Evolutionary conservation across 2,888 invertebrate genomes (phyloP), one percentile per base, ranked within the genome.

Genomic region (Mongoloraphidia duomilia): DNA sequence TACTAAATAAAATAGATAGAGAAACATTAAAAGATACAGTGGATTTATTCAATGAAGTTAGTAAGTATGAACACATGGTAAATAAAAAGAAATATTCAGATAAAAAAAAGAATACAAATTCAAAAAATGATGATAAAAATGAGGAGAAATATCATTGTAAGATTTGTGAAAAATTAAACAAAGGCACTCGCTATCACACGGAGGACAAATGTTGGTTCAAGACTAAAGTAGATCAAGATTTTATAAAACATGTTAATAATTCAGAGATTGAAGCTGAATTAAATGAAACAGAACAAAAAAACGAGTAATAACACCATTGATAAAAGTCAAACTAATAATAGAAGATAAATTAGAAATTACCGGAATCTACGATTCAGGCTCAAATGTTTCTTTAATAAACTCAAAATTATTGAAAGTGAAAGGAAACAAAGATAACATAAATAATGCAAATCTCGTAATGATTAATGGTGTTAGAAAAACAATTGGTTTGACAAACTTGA

Each of bases 121-220:
- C 3, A 41, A 14, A 41, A 5, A 4, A 13, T 41, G 14, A 14
- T 11, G 5, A 2, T 11, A 41, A 55, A 53, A 34, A 3, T 40
- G 54, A 51, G 42, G 54, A 56, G 41, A 53, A 55, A 14, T 54
- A 52, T 49, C 54, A 55, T 50, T 56, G 56, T 42, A 54, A 43
- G 44, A 57, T 47, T 37, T 58, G 58, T 47, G 56, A 57, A 53
- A 56, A 50, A 44, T 49, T 56, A 46, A 55, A 54, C 41, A 60
- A 56, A 54, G 56, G 57, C n/a, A 49, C 43, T 17, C 51, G 54
- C 39, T 56, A 51, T 39, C 54, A 56, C 33, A 38, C 48, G 9
- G 50, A 50, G 35, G 41, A 12, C 26, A 12, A 2, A 12, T 50
- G 50, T 9, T 50, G 50, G 50, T 50, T 41, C 41, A 50, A 45